Conservation (phyloP, 2,888 invertebrate genomes). For the Liodrosophila aerea region DNA sequence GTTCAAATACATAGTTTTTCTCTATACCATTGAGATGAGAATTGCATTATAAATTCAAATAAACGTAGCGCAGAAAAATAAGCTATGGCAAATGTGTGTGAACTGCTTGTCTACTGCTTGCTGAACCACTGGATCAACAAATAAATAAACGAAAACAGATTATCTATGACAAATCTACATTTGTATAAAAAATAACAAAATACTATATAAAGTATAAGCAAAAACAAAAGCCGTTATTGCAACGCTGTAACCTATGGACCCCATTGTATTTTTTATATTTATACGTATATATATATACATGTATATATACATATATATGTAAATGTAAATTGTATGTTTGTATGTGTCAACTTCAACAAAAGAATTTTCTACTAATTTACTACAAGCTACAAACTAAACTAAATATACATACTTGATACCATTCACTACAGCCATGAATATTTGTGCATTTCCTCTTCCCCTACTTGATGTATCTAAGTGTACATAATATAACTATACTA, state of each 20-base stretch:
- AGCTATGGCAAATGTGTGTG: slow-evolving; percentile 2
- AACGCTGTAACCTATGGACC: slow-evolving; percentile 67
- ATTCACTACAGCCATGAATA: slow-evolving; percentile 1
- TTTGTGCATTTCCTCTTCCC: slow-evolving; percentile 31
- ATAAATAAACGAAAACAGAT: slow-evolving; percentile 3
- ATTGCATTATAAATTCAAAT: too few relatives aligned
- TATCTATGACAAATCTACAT: slow-evolving; percentile 8
- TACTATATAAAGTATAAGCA: slow-evolving; percentile 19
- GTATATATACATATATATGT: slow-evolving; percentile 16
- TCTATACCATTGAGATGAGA: not conserved
- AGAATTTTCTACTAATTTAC: slow-evolving; percentile 67
- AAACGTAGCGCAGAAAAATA: slow-evolving; percentile 2
- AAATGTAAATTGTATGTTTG: slow-evolving; percentile 4
- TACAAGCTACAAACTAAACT: slow-evolving; percentile 14
- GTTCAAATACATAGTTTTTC: too few relatives aligned
- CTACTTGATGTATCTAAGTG: slow-evolving; percentile 59
- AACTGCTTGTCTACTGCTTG: slow-evolving; percentile 35
- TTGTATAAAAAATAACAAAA: slow-evolving; percentile 18
- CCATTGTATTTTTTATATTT: slow-evolving; percentile 72
- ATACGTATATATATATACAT: slow-evolving; percentile 57
- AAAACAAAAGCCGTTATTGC: slow-evolving; percentile 19
- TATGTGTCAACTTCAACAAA: slow-evolving; percentile 28
- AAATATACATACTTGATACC: slow-evolving; percentile 1
- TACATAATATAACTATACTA: slow-evolving; percentile 36
- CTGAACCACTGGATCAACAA: slow-evolving; percentile 6